These are phyloP conservation scores for Colletes collaris DNA, from an alignment of 2,888 invertebrate species.

Conservation along the genomic window DNA sequence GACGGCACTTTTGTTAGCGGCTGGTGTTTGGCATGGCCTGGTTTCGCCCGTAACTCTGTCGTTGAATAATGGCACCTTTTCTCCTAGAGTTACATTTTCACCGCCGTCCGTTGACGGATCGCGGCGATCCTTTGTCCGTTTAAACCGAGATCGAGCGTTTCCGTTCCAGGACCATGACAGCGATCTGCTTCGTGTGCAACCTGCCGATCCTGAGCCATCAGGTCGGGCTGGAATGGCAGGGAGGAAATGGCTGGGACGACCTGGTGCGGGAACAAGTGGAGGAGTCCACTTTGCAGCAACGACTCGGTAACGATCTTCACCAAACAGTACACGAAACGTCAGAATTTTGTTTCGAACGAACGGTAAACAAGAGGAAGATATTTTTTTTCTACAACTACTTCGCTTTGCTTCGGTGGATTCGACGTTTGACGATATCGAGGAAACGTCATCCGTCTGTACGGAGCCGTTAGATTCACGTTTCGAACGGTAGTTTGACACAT, in stretches of 20 bases:
- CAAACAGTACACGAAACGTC: too few species aligned
- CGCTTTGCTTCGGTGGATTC: too few species aligned
- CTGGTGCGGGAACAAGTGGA: conserved; percentile 93
- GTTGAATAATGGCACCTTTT: conserved; percentile 73
- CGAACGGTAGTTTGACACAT: too few species aligned
- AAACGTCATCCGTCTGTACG: too few species aligned
- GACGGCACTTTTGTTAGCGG: conserved; percentile 64
- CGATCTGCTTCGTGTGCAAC: conserved; percentile 98
- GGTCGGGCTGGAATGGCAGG: conserved; percentile 96
- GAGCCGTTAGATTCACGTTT: too few species aligned
- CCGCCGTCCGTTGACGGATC: conserved; percentile 5
- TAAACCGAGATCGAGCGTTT: conserved; percentile 38
- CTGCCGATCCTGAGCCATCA: conserved; percentile 97
- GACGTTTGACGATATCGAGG: too few species aligned
- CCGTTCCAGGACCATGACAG: conserved; percentile 93
- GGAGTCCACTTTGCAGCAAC: conserved; percentile 92
- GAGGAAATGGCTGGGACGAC: conserved; percentile 97
- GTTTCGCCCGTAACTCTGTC: conserved; percentile 73
- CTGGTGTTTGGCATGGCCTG: conserved; percentile 79
- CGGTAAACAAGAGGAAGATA: too few species aligned
- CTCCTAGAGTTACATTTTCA: conserved; percentile 56
- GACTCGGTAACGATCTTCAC: conserved; percentile 85
- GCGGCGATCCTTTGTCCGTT: conserved; percentile 37
- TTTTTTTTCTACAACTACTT: too few species aligned
- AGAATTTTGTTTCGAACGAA: too few species aligned